Evolutionary conservation across 2,888 invertebrate species (phyloP).

Genomic region (Patella caerulea): DNA sequence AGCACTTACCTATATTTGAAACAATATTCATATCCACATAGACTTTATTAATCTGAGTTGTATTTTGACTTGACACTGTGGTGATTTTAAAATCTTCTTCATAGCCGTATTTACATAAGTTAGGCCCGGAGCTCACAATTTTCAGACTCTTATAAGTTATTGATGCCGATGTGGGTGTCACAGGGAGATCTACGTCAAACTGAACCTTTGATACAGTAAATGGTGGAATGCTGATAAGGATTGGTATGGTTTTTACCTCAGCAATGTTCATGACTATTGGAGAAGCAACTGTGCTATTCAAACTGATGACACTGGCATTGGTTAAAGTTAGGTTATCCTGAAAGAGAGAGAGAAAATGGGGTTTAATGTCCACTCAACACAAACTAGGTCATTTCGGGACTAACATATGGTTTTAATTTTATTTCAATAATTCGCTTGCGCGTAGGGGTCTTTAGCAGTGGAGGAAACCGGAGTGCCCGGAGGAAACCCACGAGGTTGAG

Average conservation of each 20-base stretch:
- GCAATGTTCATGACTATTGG: constrained; percentile 42
- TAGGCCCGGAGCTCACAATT: constrained; percentile 39
- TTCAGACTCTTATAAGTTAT: constrained; percentile 48
- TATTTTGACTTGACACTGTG: constrained; percentile 43
- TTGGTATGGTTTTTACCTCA: constrained; percentile 37
- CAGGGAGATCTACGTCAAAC: constrained; percentile 52
- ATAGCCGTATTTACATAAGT: constrained; percentile 34
- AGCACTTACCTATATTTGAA: constrained; percentile 59
- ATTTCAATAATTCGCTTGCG: no score
- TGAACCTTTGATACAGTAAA: constrained; percentile 43
- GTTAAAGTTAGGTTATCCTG: constrained; percentile 32
- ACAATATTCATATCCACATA: constrained; percentile 54
- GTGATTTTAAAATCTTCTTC: constrained; percentile 34
- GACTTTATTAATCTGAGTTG: constrained; percentile 52
- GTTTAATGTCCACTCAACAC: no score
- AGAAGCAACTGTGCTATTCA: constrained; percentile 33
- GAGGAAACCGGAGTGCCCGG: no score
- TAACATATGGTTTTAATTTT: no score
- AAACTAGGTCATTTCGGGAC: no score
- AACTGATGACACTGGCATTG: constrained; percentile 35
- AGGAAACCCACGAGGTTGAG: no score
- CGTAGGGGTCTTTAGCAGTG: no score
- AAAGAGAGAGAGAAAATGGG: no score
- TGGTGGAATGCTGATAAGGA: constrained; percentile 43
- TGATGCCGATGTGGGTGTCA: constrained; percentile 46